Evolutionary conservation across 2,888 invertebrate genomes (phyloP).

Genomic region (Cataglyphis albicans): DNA sequence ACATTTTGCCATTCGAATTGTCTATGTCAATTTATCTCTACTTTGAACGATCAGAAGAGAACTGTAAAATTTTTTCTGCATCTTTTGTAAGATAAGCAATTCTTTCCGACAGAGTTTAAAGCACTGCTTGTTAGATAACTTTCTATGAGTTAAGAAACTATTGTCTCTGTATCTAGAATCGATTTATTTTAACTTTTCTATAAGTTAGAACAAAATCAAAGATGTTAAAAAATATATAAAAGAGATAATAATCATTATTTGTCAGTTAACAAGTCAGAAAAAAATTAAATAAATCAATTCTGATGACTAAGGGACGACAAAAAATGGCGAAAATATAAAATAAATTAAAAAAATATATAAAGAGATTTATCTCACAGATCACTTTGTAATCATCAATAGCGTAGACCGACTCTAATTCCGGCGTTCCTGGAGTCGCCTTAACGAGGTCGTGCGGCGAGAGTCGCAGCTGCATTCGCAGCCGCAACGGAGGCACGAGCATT

Average conservation of each 20-base stretch:
- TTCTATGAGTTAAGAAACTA: neutral
- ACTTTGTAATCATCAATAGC: neutral
- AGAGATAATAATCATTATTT: neutral
- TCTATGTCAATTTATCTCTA: constrained; percentile 30
- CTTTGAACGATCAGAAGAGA: neutral
- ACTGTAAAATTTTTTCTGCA: constrained; percentile 16
- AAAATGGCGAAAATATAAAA: neutral
- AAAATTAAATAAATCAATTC: neutral
- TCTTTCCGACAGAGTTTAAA: neutral
- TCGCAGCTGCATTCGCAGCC: constrained; percentile 32
- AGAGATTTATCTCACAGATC: neutral
- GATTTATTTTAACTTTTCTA: neutral
- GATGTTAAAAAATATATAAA: neutral
- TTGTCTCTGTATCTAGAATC: neutral
- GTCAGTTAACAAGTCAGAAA: neutral
- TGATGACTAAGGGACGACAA: neutral
- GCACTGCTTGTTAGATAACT: neutral
- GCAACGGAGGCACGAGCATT: constrained; percentile 43
- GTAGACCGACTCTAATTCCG: neutral
- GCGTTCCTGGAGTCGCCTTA: constrained; percentile 12
- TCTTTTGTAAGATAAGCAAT: neutral
- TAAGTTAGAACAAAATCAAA: neutral
- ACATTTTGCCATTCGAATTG: constrained; percentile 24
- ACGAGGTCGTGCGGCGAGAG: constrained; percentile 11
- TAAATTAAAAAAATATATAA: neutral